Percentiles rank a stretch among this genome's conserved stretches.
Evolutionary conservation across 2,113 vertebrate species (phyloP).

Genomic region (Merops nubicus): DNA sequence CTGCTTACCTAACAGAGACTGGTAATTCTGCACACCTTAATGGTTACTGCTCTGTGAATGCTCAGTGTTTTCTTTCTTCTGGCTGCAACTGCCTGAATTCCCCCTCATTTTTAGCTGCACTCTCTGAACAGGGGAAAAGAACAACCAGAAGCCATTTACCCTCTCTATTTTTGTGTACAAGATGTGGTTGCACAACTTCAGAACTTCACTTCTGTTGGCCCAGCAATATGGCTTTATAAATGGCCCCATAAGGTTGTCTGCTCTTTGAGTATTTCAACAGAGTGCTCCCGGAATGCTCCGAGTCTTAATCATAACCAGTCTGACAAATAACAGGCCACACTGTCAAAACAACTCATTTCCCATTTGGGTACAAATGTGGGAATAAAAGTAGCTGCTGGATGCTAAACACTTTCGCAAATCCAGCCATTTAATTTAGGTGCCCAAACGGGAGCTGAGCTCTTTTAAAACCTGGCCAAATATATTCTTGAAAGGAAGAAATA

Average conservation of each 20-base stretch:
- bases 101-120: background rate
- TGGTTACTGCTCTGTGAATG: background rate
- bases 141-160: background rate
- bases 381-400: conserved; percentile 59
- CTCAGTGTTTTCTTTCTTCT: background rate
- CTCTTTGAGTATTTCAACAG: conserved; percentile 42
- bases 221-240: conserved; percentile 34
- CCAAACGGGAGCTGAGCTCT: conserved; percentile 31
- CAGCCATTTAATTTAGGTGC: conserved; percentile 43
- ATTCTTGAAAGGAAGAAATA: conserved; percentile 42
- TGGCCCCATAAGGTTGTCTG: background rate
- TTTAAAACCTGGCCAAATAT: conserved; percentile 41
- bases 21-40: background rate
- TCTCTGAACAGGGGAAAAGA: background rate
- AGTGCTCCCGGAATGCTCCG: conserved; percentile 23
- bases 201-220: background rate
- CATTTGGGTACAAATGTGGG: background rate
- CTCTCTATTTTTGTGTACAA: background rate
- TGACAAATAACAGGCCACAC: conserved; percentile 37
- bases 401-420: conserved; percentile 49
- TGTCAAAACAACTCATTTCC: conserved; percentile 48
- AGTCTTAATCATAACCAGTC: conserved; percentile 50
- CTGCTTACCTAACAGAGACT: background rate
- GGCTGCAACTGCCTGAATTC: background rate
- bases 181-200: background rate